Percentiles rank a stretch among this genome's conserved stretches.
phyloP scores from a whole-genome alignment of 2,797 vertebrate species.

The Poeciliopsis paucimaculata region DNA sequence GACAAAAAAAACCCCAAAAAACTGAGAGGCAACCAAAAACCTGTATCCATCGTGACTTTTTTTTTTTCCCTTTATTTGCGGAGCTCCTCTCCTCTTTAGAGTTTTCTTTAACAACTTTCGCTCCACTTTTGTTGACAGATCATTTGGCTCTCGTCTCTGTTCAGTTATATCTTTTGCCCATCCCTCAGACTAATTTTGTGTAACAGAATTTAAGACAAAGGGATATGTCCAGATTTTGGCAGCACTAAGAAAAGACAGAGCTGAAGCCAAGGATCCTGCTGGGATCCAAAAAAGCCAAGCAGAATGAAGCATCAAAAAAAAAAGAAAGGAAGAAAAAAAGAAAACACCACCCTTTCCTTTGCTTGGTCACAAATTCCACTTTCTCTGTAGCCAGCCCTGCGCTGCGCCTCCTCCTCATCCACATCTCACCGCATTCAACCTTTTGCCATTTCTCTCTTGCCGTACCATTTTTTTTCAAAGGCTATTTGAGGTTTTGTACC shows the following conservation, averaged over 20 bases:
- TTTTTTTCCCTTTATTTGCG: constrained; percentile 52
- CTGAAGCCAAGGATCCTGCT: constrained; percentile 91
- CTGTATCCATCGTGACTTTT: constrained; percentile 70
- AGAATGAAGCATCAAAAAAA: constrained; percentile 79
- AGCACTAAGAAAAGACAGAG: constrained; percentile 84
- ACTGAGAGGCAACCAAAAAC: constrained; percentile 66
- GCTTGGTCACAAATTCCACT: constrained; percentile 87
- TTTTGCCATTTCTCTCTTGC: constrained; percentile 83
- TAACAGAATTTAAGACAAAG: constrained; percentile 81
- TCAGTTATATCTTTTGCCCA: constrained; percentile 62
- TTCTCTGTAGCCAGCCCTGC: constrained; percentile 83
- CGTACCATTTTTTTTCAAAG: constrained; percentile 75
- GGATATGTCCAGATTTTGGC: constrained; percentile 87
- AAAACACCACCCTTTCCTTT: constrained; percentile 85
- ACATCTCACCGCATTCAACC: constrained; percentile 84
- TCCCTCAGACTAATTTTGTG: constrained; percentile 69
- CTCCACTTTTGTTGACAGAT: constrained; percentile 24
- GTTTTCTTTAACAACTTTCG: constrained; percentile 26
- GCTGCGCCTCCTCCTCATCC: constrained; percentile 83
- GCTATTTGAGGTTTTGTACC: constrained; percentile 76
- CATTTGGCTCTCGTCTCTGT: constrained; percentile 53
- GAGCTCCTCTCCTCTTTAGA: constrained; percentile 66
- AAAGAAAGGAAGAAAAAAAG: constrained; percentile 76
- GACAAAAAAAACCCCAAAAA: constrained; percentile 19
- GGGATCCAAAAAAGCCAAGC: constrained; percentile 86